Conservation (phyloP, 2,797 vertebrate genomes). For the Gadopsis marmoratus region DNA sequence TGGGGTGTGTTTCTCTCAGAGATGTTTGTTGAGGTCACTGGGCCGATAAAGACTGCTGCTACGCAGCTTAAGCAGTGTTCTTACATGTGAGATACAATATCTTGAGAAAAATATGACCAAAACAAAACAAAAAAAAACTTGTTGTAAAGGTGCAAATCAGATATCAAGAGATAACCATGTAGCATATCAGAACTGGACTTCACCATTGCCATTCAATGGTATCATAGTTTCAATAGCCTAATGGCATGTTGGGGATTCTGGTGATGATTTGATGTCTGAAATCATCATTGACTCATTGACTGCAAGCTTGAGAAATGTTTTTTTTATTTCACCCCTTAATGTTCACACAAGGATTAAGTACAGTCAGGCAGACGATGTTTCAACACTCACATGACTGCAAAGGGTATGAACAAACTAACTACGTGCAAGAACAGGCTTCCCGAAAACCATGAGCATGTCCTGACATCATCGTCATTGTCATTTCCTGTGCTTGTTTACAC, state of each 20-base stretch:
- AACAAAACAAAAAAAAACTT: neutral
- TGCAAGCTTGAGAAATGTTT: conserved; percentile 7
- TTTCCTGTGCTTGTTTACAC: conserved; percentile 83
- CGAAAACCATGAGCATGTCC: conserved; percentile 40
- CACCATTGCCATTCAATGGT: neutral
- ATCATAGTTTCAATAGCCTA: neutral
- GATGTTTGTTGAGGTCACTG: conserved; percentile 31
- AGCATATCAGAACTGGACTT: conserved; percentile 2
- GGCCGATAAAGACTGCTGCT: conserved; percentile 17
- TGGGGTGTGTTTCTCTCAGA: conserved; percentile 34
- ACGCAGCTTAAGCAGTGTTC: neutral
- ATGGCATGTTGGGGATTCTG: neutral
- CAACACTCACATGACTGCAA: conserved; percentile 41
- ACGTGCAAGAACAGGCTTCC: conserved; percentile 33
- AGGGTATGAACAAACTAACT: conserved; percentile 19
- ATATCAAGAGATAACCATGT: conserved; percentile 4
- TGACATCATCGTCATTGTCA: conserved; percentile 46
- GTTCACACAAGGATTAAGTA: conserved; percentile 6
- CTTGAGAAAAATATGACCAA: neutral
- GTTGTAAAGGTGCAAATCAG: neutral
- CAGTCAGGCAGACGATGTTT: conserved; percentile 1
- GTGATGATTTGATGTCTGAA: no score
- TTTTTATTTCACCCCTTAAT: conserved; percentile 6
- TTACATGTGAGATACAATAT: neutral
- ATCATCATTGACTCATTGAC: no score